Evolutionary conservation across 1,140 invertebrate species (phyloP), one percentile per base, ranked within the genome.

Genomic region (Paralvinella palmiformis): DNA sequence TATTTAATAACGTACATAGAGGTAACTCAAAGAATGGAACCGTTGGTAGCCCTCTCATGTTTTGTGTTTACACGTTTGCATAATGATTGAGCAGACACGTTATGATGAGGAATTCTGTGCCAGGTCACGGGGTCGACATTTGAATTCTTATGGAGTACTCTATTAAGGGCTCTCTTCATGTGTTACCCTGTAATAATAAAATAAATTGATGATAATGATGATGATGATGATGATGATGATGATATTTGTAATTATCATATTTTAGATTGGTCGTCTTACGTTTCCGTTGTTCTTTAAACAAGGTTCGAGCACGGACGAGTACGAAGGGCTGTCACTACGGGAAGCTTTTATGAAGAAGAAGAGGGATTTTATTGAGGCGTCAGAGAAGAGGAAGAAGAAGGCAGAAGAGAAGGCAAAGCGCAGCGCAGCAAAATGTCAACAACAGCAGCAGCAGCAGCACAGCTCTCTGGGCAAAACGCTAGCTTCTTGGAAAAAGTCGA

Each of bases 391-490:
- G 27, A 31, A 57, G 20, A 32, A 5, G 27, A 32, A 57, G 20
- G 27, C 29, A 10, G 20, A 57, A 20, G 7, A 7, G 13, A 57
- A 36, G 20, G 55, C 55, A 6, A 31, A 57, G 55, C 48, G 4
- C 48, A 52, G 24, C 7, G 4, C 48, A n/a, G 48, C 2, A 22
- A 52, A 52, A 52, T 29, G 15, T 22, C 24, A 29, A 2, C 24
- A 52, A 29, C 24, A 22, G 24, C 48, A 52, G 48, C 48, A 52
- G 48, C 24, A 52, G n/a, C 48, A 52, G n/a, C n/a, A n/a, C n/a
- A n/a, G n/a, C n/a, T n/a, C n/a, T n/a, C 17, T 57, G 55, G 55
- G 55, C 27, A 57, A 57, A 32, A 57, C 33, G 55, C 29, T 57
- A 20, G 55, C 55, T 10, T 32, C 55, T 2, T 57, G 55, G 55